Evolutionary conservation across 2,888 invertebrate genomes (phyloP), one percentile per base, ranked within the genome.

Genomic region (Cheilosia urbana): DNA sequence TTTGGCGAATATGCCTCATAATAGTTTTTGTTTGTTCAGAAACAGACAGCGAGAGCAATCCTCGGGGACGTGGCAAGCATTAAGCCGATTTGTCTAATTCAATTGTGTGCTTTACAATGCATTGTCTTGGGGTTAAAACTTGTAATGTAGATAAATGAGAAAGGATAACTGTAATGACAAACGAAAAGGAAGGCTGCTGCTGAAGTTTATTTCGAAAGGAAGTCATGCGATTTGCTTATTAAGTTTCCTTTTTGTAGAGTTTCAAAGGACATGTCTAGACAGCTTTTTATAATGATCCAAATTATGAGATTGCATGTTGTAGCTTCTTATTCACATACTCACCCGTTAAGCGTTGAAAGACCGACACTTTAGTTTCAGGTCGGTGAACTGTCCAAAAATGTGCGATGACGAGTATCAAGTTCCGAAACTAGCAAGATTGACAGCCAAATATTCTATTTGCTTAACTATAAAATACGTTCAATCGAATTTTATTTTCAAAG

Each of bases 171-270:
- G n/a, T 51, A 30, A 19, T 57, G 62, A 62, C 37, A 55, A 21
- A 66, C 15, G 51, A 0, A 37, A 37, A 60, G 42, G n/a, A 21
- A 30, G 9, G 30, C 17, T n/a, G 27, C 27, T 21, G 2, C 4
- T 17, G 4, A 27, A 30, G 51, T 42, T 40, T 34, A 42, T 24
- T 55, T 13, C 2, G 11, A 73, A 47, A 65, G 58, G 27, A 65
- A 73, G 53, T 45, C 65, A 76, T 62, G 77, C 77, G 21, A 82
- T 77, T 19, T 66, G 65, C 27, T 71, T 71, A 65, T 79, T 79
- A 72, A 13, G 37, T 37, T 37, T 37, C 13, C 37, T 4, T 37
- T 37, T 13, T 47, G n/a, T n/a, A 17, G 17, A 9, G 45, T 17
- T 9, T 47, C 2, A 17, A 47, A 45, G n/a, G 17, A 1, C 17